Conservation (phyloP, 1,140 invertebrate genomes). For the Sipha flava region DNA sequence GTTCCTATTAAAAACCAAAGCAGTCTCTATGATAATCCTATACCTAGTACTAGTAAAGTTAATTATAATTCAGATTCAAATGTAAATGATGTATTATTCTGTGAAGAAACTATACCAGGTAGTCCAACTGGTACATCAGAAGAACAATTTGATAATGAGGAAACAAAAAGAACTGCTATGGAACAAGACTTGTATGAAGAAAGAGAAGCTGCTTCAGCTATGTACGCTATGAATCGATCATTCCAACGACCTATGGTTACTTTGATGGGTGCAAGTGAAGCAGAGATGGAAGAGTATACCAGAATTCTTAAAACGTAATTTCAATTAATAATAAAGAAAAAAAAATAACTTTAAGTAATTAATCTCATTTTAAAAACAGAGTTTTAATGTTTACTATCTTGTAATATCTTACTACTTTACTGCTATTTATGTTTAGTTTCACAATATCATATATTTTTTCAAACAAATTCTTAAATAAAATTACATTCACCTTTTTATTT, state of each 20-base stretch:
- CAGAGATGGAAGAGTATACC: background rate
- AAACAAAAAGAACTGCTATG: background rate
- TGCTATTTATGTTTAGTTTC: no score
- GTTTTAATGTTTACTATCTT: no score
- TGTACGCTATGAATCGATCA: background rate
- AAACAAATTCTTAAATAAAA: no score
- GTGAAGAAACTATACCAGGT: slow-evolving; percentile 79
- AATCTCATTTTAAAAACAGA: no score
- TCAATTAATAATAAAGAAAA: background rate
- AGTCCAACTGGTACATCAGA: slow-evolving; percentile 61
- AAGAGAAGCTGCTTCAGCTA: background rate
- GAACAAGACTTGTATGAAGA: background rate
- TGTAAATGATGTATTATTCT: slow-evolving; percentile 52
- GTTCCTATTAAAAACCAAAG: background rate
- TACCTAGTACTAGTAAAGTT: slow-evolving; percentile 35
- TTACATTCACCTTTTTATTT: no score
- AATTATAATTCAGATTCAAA: slow-evolving; percentile 39
- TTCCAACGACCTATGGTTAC: background rate
- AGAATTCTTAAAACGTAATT: background rate
- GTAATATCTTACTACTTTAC: no score
- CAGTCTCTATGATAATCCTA: slow-evolving; percentile 38
- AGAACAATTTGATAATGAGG: slow-evolving; percentile 39
- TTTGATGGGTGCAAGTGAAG: background rate
- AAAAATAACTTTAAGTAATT: no score
- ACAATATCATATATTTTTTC: no score